phyloP scores from a whole-genome alignment of 2,113 vertebrate genomes.

The Zapus hudsonius region DNA sequence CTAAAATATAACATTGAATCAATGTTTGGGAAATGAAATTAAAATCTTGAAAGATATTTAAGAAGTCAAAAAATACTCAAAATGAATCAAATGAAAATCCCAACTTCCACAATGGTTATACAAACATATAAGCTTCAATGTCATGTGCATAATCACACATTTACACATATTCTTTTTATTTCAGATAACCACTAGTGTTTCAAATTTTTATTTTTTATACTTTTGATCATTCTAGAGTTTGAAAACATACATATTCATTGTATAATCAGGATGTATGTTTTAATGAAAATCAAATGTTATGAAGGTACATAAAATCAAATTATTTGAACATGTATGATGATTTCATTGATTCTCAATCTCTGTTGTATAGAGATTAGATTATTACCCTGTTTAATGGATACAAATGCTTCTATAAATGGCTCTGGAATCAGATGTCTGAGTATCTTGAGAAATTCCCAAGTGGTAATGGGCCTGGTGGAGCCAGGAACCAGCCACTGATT shows the following conservation, averaged over 20 bases:
- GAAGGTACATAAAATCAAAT: background rate
- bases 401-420: conserved; percentile 2
- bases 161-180: background rate
- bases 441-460: background rate
- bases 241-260: background rate
- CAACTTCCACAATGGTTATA: background rate
- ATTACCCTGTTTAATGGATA: conserved; percentile 18
- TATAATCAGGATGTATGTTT: background rate
- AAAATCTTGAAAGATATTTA: background rate
- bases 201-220: background rate
- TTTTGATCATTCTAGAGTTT: background rate
- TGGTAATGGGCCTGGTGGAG: background rate
- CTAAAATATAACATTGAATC: conserved; percentile 27
- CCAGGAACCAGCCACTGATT: background rate
- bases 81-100: background rate
- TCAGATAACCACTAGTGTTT: background rate
- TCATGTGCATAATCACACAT: too few species aligned
- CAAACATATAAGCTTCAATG: background rate
- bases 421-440: background rate
- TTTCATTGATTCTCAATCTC: background rate
- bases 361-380: conserved; percentile 32
- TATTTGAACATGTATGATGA: background rate
- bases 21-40: background rate
- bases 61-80: background rate
- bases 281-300: background rate